Conservation (phyloP, 2,113 vertebrate species). For the Nothoprocta pentlandii region DNA sequence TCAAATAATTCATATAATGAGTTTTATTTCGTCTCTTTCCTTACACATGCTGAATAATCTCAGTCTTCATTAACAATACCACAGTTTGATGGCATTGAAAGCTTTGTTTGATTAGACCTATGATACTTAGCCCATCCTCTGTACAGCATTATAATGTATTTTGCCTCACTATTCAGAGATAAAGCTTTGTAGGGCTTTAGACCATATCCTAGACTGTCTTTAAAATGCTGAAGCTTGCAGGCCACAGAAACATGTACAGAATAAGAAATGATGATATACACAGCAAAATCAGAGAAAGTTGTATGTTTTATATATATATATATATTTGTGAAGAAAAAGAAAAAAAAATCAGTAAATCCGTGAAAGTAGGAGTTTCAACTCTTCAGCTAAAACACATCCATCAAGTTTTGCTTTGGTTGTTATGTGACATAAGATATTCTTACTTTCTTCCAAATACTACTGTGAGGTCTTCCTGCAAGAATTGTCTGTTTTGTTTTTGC, state of each 20-base stretch:
- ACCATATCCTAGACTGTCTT: background rate
- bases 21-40: background rate
- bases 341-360: background rate
- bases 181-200: background rate
- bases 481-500: fast-evolving
- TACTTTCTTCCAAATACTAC: background rate
- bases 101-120: background rate
- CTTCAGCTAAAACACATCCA: background rate
- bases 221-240: background rate
- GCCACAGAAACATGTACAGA: background rate
- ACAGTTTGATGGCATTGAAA: background rate
- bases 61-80: background rate
- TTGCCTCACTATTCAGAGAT: background rate
- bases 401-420: background rate
- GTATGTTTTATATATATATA: fast-evolving
- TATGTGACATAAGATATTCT: background rate
- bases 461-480: background rate
- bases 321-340: background rate
- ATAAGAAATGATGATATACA: background rate
- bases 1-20: background rate
- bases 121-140: background rate
- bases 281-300: background rate
- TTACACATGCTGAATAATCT: background rate
- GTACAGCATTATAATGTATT: background rate
- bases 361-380: background rate